Evolutionary conservation across 2,888 invertebrate genomes (phyloP).

Genomic region (Agrochola macilenta): DNA sequence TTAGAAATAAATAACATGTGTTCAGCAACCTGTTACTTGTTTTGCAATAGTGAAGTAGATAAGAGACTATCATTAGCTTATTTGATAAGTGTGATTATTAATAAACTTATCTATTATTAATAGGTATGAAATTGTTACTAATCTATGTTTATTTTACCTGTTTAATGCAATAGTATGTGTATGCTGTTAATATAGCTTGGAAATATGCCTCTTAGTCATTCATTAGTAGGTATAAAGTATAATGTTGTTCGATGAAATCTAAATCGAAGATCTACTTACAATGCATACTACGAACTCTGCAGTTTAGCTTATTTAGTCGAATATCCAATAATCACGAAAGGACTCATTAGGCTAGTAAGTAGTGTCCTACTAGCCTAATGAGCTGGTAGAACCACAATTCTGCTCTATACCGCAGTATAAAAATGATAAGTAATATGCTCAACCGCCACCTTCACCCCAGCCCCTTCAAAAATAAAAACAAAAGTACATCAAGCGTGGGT

Average conservation of each 20-base stretch:
- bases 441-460: conserved; percentile 1
- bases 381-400: not conserved
- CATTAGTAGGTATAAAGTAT: not conserved
- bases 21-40: conserved; percentile 8
- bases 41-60: conserved; percentile 23
- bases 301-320: not conserved
- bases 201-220: not conserved
- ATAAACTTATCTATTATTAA: conserved; percentile 9
- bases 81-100: conserved; percentile 20
- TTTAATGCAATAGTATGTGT: not conserved
- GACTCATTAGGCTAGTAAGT: no score
- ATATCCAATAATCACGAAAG: not conserved
- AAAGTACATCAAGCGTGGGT: conserved; percentile 28
- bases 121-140: not conserved
- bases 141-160: not conserved
- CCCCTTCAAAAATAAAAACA: conserved; percentile 16
- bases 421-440: conserved; percentile 6
- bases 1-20: conserved; percentile 36
- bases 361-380: not conserved
- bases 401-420: not conserved
- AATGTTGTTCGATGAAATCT: not conserved
- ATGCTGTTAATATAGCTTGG: not conserved
- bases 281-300: not conserved
- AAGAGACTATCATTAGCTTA: conserved; percentile 28
- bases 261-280: not conserved